Percentiles rank a stretch among this genome's conserved stretches.
These are phyloP conservation scores for Microvelia longipes DNA, from an alignment of 1,140 invertebrate genomes.

Conservation along the genomic window DNA sequence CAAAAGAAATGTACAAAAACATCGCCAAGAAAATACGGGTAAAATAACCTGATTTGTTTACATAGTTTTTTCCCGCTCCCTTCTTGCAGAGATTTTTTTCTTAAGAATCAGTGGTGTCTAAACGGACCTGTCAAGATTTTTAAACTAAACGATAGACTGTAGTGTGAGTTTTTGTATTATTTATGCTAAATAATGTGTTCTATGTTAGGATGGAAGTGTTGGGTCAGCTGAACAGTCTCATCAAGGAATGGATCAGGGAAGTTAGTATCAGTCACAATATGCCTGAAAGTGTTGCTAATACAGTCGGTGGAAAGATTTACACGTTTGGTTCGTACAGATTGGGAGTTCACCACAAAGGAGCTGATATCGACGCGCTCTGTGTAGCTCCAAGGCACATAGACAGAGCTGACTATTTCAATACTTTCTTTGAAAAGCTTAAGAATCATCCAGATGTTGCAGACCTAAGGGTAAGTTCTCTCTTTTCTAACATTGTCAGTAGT, in stretches of 20 bases:
- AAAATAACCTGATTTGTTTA: no score
- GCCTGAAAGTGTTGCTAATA: slow-evolving; percentile 66
- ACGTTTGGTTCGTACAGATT: slow-evolving; percentile 93
- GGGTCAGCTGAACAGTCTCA: slow-evolving; percentile 70
- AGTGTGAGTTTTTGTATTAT: no score
- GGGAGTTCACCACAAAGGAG: slow-evolving; percentile 88
- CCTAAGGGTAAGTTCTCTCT: slow-evolving; percentile 42
- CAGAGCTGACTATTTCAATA: slow-evolving; percentile 82
- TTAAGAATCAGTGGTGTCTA: no score
- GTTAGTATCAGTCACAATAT: slow-evolving; percentile 73
- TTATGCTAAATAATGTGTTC: neutral
- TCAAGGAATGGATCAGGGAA: slow-evolving; percentile 83
- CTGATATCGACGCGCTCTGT: slow-evolving; percentile 97
- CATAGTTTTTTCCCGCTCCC: no score
- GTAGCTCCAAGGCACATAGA: slow-evolving; percentile 92
- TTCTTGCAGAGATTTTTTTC: no score
- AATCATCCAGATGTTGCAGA: slow-evolving; percentile 74
- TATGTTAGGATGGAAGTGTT: slow-evolving; percentile 40
- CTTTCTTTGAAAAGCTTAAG: slow-evolving; percentile 84
- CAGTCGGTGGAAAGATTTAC: slow-evolving; percentile 93
- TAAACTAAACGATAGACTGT: no score
- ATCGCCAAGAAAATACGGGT: no score
- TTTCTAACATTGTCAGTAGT: neutral
- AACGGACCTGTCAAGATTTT: no score
- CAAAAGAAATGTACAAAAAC: no score